These are phyloP conservation scores for Tachina lurida DNA, from an alignment of 2,888 invertebrate species.

Conservation along the genomic window DNA sequence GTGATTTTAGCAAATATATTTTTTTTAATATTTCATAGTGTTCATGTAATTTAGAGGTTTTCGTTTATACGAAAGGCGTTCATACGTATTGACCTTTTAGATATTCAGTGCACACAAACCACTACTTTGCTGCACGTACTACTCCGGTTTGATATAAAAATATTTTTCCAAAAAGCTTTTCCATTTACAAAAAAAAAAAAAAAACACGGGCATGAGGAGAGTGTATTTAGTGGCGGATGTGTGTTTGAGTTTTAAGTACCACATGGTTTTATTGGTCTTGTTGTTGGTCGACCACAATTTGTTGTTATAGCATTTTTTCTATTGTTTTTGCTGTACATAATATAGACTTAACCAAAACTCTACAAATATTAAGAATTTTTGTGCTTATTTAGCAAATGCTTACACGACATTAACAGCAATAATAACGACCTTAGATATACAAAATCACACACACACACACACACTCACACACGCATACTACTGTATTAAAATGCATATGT, in stretches of 20 bases:
- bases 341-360: conserved; percentile 21
- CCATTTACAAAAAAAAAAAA: not conserved
- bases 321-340: conserved; percentile 31
- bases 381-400: conserved; percentile 72
- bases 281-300: conserved; percentile 62
- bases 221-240: not conserved
- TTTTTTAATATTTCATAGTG: not conserved
- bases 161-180: conserved; percentile 34
- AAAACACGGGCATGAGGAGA: conserved; percentile 5
- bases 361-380: conserved; percentile 67
- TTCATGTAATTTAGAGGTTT: conserved; percentile 1
- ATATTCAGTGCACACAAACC: conserved; percentile 10
- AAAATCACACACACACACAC: not conserved
- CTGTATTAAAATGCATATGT: not conserved
- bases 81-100: conserved; percentile 49
- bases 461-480: not conserved
- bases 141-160: conserved; percentile 4
- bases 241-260: conserved; percentile 27
- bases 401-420: conserved; percentile 68
- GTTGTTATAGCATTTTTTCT: conserved; percentile 49
- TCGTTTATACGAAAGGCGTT: conserved; percentile 44
- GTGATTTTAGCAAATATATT: conserved; percentile 35
- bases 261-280: conserved; percentile 48
- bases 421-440: conserved; percentile 40
- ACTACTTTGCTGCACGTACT: conserved; percentile 24